Percentiles rank a stretch among this genome's conserved stretches.
Conservation (phyloP, 1,140 invertebrate species). For the Ceratoteleas bidentatus region DNA sequence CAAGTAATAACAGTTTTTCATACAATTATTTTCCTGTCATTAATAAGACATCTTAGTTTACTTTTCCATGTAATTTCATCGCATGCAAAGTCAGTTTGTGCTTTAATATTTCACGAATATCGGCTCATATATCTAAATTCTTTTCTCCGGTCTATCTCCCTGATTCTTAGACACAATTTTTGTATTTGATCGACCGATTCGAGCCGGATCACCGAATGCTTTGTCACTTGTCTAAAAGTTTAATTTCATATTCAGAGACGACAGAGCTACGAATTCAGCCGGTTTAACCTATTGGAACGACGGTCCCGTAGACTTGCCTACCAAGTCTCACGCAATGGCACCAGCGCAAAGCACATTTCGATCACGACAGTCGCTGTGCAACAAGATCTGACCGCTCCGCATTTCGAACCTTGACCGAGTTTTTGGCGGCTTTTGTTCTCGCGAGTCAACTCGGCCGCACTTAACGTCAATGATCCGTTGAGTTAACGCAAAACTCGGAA, state of each 20-base stretch:
- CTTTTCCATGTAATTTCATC: not conserved
- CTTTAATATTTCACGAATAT: not conserved
- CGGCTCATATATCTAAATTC: too few species aligned
- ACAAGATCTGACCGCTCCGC: conserved; percentile 69
- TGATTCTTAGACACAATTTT: too few species aligned
- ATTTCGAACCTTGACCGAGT: conserved; percentile 64
- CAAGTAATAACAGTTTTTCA: too few species aligned
- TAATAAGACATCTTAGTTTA: too few species aligned
- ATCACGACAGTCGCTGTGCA: conserved; percentile 72
- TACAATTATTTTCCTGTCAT: too few species aligned
- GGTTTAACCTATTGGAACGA: conserved; percentile 60
- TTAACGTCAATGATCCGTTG: too few species aligned
- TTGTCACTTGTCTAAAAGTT: conserved; percentile 35
- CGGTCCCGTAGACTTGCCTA: conserved; percentile 61
- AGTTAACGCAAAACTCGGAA: too few species aligned
- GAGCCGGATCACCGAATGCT: conserved; percentile 21
- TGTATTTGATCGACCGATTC: not conserved
- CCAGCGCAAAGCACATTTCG: conserved; percentile 70
- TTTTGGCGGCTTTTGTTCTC: not conserved
- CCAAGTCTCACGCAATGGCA: conserved; percentile 62
- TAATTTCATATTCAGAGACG: conserved; percentile 67
- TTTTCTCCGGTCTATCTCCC: too few species aligned
- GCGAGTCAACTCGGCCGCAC: not conserved
- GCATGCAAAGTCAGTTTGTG: too few species aligned
- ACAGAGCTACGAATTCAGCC: conserved; percentile 62